Percentiles rank a stretch among this genome's conserved stretches.
Conservation (phyloP, 2,888 invertebrate species). For the Harmothoe impar region DNA sequence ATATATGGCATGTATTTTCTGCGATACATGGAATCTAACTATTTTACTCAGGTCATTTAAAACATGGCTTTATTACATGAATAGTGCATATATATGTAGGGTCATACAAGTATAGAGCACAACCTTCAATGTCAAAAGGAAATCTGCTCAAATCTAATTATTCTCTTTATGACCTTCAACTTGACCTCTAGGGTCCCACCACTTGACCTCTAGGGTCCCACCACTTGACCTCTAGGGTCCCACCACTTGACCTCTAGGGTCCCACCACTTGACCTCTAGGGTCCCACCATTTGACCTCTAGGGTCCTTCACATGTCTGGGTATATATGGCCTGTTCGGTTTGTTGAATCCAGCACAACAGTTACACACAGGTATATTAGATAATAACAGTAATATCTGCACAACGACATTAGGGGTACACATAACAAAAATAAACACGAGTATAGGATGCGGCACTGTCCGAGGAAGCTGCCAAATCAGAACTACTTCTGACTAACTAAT, state of each 20-base stretch:
- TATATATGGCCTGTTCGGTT: neutral
- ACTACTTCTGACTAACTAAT: neutral
- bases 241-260: neutral
- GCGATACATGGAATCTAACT: neutral
- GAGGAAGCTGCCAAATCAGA: neutral
- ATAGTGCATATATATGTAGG: neutral
- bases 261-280: neutral
- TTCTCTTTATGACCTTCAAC: no score
- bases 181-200: no score
- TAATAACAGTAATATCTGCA: neutral
- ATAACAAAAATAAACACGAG: neutral
- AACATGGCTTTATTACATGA: neutral
- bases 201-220: no score
- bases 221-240: no score
- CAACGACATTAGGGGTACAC: neutral
- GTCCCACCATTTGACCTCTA: neutral
- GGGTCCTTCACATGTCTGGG: neutral
- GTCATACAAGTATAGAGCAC: neutral
- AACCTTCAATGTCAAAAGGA: no score
- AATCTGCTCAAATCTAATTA: no score
- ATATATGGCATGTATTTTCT: neutral
- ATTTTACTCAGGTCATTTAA: neutral
- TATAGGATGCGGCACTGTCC: no score
- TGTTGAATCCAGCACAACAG: slow-evolving; percentile 21
- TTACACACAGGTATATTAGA: neutral